Evolutionary conservation across 53 echinoderm and acorn worm species (phyloP).

Genomic region (Temnopleurus reevesii): DNA sequence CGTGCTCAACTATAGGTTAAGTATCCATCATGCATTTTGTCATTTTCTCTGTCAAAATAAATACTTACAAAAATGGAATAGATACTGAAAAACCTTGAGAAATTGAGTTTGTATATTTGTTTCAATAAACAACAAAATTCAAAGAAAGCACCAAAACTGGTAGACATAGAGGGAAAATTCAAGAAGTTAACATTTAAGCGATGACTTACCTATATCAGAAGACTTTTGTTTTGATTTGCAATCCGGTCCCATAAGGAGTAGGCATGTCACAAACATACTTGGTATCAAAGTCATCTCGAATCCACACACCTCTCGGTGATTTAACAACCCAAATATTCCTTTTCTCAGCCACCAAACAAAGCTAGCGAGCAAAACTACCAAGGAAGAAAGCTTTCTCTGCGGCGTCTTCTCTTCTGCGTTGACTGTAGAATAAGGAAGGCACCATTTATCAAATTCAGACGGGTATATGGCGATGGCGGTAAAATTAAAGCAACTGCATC

Average conservation of each 20-base stretch:
- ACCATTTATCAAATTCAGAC: not conserved
- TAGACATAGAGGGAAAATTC: no score
- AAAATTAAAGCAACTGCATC: not conserved
- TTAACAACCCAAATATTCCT: not conserved
- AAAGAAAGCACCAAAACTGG: not conserved
- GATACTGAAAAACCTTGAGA: no score
- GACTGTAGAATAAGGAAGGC: not conserved
- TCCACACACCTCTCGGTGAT: not conserved
- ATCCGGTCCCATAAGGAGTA: slow-evolving; percentile 47
- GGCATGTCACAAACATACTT: slow-evolving; percentile 48
- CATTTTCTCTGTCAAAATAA: no score
- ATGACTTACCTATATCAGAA: slow-evolving; percentile 27
- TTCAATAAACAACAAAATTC: no score
- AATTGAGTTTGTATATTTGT: no score
- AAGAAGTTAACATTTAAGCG: no score
- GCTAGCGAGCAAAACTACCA: not conserved
- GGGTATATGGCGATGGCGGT: not conserved
- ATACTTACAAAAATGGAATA: no score
- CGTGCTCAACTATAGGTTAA: no score
- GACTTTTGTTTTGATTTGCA: slow-evolving; percentile 38
- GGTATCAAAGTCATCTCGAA: slow-evolving; percentile 34
- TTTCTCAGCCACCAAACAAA: no score
- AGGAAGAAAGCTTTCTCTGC: not conserved
- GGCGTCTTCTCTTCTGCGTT: not conserved
- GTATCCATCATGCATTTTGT: no score